Evolutionary conservation across 2,888 invertebrate species (phyloP), one percentile per base, ranked within the genome.

Genomic region (Macrophya annulata): DNA sequence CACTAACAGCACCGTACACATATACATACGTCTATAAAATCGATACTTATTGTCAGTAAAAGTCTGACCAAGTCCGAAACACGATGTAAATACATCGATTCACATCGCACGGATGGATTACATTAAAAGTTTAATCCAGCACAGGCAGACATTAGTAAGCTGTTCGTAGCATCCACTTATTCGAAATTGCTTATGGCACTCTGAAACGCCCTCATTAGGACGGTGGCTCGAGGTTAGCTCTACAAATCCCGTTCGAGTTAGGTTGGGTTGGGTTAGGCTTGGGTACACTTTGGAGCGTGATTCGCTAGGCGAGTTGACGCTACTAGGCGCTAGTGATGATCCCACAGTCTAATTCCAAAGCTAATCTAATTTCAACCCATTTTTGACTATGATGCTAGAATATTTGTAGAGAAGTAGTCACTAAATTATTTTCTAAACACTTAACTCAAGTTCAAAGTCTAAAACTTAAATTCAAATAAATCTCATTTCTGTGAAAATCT

Each of bases 101-200:
- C 62, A 62, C 59, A 81, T 43, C n/a, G 37, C 8, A 21, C 9
- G n/a, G 40, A 81, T 81, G 81, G 62, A 81, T 81, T 81, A 81
- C 81, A 81, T 81, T 81, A 59, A 81, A 81, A 81, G 81, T 81
- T 81, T 59, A 62, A 40, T 40, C 59, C 25, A n/a, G 81, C 59
- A 59, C 37, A 81, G 81, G 59, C 51, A 77, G 77, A 62, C 59
- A 81, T 81, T 81, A 81, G 81, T 81, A 81, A 59, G 59, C 62
- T 81, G 62, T 59, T 81, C 81, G 81, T 45, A 59, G 81, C 81
- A 81, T 81, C 81, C 81, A 81, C 81, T 81, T 81, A 81, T 81
- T 81, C 81, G 81, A 81, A 81, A 81, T 81, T 59, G 81, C 81
- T 81, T 81, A 81, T 81, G 81, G 81, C 59, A 81, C 59, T 81